Percentiles rank a stretch among this genome's conserved stretches.
Conservation (phyloP, 2,888 invertebrate species). For the Phragmatobia fuliginosa region DNA sequence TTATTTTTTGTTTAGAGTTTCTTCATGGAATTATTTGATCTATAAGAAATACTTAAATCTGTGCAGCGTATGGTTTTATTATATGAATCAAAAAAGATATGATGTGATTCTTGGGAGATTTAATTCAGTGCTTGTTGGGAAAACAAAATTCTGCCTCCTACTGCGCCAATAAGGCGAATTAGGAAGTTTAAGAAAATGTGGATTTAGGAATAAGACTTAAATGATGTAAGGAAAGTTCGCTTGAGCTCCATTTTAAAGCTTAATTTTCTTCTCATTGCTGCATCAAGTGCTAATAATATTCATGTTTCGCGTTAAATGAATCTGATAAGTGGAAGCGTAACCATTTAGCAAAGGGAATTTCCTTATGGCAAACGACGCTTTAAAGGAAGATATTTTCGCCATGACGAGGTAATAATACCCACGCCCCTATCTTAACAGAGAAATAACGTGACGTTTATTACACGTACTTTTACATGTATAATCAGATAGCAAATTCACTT, state of each 20-base stretch:
- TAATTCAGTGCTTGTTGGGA: no score
- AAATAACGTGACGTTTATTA: conserved; percentile 61
- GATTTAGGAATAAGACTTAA: neutral
- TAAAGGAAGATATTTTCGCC: conserved; percentile 20
- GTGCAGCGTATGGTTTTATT: no score
- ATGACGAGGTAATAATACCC: conserved; percentile 22
- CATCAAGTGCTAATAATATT: neutral
- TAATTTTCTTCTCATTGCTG: neutral
- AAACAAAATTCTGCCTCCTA: no score
- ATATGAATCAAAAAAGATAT: no score
- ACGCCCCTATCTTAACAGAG: conserved; percentile 25
- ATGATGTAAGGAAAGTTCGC: neutral
- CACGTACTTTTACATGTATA: conserved; percentile 61
- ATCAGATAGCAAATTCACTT: conserved; percentile 73
- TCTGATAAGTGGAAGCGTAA: conserved; percentile 21
- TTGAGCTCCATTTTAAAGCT: neutral
- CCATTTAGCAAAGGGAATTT: conserved; percentile 17
- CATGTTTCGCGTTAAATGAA: conserved; percentile 13
- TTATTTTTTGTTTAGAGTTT: no score
- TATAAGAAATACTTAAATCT: no score
- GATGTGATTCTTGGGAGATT: no score
- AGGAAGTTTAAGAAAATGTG: no score
- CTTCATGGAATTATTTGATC: no score
- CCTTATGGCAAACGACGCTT: conserved; percentile 16
- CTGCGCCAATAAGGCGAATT: no score